Percentiles rank a stretch among this genome's conserved stretches.
Conservation (phyloP, 23 tunicate genomes). For the Ciona savignyi region DNA sequence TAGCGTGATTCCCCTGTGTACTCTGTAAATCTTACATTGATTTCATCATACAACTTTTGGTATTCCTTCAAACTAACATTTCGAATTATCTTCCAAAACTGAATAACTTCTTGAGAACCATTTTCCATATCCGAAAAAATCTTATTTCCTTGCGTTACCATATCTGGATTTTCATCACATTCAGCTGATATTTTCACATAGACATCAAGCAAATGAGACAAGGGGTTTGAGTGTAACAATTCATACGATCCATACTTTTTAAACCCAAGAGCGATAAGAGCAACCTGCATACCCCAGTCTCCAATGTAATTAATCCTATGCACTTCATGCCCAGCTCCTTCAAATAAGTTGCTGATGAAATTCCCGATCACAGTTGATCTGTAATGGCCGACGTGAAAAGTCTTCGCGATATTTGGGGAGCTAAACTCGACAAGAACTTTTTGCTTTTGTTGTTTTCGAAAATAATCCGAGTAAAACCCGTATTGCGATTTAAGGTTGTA, state of each 20-base stretch:
- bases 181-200: constrained; percentile 36
- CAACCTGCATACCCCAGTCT: constrained; percentile 96
- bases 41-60: constrained; percentile 31
- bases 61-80: constrained; percentile 47
- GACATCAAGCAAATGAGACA: constrained; percentile 40
- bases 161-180: constrained; percentile 2
- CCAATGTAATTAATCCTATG: constrained; percentile 84
- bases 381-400: constrained; percentile 94
- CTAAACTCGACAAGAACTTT: constrained; percentile 79
- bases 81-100: constrained; percentile 64
- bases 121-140: constrained; percentile 62
- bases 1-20: constrained; percentile 68
- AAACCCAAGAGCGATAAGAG: constrained; percentile 45
- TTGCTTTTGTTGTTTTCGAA: constrained; percentile 16
- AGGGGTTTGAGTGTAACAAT: constrained; percentile 18
- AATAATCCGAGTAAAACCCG: constrained; percentile 56
- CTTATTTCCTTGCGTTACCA: constrained; percentile 15
- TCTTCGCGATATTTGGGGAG: constrained; percentile 97
- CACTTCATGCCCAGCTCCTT: constrained; percentile 82
- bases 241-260: constrained; percentile 31
- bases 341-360: constrained; percentile 55
- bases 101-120: constrained; percentile 21
- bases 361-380: constrained; percentile 89
- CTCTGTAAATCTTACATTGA: constrained; percentile 47
- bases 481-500: constrained; percentile 1